Conservation (phyloP, 2,113 vertebrate species). For the Acanthisitta chloris region DNA sequence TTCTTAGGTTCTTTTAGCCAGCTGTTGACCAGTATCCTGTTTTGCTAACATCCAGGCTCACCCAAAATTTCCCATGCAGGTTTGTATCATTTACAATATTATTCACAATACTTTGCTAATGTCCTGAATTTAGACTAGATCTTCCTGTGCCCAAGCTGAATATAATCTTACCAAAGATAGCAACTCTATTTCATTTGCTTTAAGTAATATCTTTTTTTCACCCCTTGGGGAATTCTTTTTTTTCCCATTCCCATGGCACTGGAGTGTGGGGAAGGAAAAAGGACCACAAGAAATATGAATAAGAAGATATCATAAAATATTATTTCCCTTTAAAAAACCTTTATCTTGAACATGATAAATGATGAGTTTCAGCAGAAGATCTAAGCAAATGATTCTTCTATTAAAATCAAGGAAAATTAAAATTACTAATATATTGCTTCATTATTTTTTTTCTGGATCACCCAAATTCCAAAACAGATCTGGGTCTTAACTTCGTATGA, state of each 20-base stretch:
- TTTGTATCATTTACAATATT: neutral
- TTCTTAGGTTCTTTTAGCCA: neutral
- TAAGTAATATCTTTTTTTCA: neutral
- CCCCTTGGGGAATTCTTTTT: rapidly evolving
- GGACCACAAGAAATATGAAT: neutral
- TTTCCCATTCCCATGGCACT: neutral
- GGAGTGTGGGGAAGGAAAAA: neutral
- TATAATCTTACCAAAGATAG: neutral
- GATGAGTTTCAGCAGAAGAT: neutral
- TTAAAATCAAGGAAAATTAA: neutral
- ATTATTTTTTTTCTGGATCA: neutral
- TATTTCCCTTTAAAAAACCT: neutral
- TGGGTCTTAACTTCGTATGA: neutral
- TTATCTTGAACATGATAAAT: neutral
- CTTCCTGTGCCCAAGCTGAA: neutral
- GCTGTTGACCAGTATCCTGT: neutral
- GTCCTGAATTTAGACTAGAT: neutral
- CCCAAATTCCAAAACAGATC: neutral
- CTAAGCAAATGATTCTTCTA: neutral
- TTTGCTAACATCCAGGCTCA: neutral
- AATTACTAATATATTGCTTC: neutral
- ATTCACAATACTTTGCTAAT: neutral
- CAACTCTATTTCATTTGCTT: neutral
- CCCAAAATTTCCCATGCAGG: neutral
- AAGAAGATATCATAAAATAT: neutral